phyloP scores from a whole-genome alignment of 2,797 vertebrate genomes.

The Tapirus indicus region DNA sequence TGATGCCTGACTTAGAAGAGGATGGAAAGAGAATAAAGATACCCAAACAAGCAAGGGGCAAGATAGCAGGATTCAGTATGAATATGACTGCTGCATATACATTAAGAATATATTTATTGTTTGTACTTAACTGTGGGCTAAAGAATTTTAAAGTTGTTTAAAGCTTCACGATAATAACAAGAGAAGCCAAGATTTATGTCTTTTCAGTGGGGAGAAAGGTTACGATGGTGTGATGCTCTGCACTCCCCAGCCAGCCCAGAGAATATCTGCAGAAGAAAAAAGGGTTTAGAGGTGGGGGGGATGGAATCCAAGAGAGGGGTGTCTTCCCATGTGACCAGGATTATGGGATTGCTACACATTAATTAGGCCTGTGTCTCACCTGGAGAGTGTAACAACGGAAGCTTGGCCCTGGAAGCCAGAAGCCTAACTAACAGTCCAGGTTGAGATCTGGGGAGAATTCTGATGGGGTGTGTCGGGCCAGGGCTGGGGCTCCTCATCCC shows the following conservation, averaged over 20 bases:
- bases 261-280: not conserved
- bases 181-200: not conserved
- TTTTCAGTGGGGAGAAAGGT: not conserved
- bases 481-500: not conserved
- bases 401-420: not conserved
- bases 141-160: slow-evolving; percentile 34
- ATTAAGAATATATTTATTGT: not conserved
- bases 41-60: not conserved
- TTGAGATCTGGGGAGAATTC: not conserved
- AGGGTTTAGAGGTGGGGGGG: not conserved
- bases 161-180: not conserved
- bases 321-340: not conserved
- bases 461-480: not conserved
- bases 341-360: not conserved
- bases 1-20: not conserved
- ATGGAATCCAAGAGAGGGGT: not conserved
- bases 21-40: slow-evolving; percentile 9
- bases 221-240: not conserved
- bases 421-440: not conserved
- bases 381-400: not conserved
- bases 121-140: not conserved
- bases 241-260: not conserved
- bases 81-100: not conserved
- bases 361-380: not conserved
- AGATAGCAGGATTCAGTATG: not conserved